Percentiles rank a stretch among this genome's conserved stretches.
Evolutionary conservation across 2,888 invertebrate genomes (phyloP).

Genomic region (Acrobasis repandana): DNA sequence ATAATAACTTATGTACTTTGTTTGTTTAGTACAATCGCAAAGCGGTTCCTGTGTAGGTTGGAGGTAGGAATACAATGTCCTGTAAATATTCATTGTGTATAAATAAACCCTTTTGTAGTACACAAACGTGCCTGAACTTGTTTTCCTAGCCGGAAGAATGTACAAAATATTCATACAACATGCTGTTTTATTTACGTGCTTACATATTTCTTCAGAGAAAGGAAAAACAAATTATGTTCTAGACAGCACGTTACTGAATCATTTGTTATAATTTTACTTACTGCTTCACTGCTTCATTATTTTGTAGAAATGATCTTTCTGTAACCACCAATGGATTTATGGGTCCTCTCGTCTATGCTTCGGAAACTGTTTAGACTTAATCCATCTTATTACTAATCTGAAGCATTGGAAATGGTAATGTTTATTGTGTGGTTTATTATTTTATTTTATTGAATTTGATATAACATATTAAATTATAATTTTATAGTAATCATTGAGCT

Average conservation of each 20-base stretch:
- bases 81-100: slow-evolving; percentile 39
- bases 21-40: slow-evolving; percentile 35
- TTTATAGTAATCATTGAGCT: no score
- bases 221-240: not conserved
- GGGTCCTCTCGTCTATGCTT: no score
- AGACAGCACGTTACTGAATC: not conserved
- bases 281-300: no score
- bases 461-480: no score
- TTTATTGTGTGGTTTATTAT: no score
- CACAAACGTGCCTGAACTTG: slow-evolving; percentile 42
- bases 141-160: slow-evolving; percentile 34
- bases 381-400: no score
- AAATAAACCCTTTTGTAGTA: slow-evolving; percentile 40
- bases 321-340: no score
- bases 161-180: not conserved
- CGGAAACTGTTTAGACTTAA: no score
- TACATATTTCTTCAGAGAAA: not conserved
- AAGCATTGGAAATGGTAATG: no score
- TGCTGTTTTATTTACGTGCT: not conserved
- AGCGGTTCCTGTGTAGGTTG: slow-evolving; percentile 33
- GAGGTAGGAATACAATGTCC: slow-evolving; percentile 38
- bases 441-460: no score
- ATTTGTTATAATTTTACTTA: not conserved
- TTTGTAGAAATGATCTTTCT: no score
- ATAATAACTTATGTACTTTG: slow-evolving; percentile 26